These are phyloP conservation scores for Collichthys lucidus DNA, from an alignment of 2,113 vertebrate genomes.

Conservation along the genomic window DNA sequence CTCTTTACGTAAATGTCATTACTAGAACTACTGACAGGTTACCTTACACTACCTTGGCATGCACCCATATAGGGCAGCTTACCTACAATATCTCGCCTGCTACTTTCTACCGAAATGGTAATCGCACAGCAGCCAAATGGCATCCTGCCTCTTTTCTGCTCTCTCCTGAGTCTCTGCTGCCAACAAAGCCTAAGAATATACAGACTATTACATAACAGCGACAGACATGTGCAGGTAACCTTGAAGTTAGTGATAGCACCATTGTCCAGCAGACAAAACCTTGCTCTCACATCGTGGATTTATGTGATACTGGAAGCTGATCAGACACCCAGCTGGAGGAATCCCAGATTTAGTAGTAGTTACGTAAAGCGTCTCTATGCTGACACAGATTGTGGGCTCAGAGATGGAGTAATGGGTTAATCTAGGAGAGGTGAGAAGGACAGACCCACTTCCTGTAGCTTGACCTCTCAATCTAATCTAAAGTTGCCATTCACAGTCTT, in stretches of 20 bases:
- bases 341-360: slow-evolving; percentile 54
- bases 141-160: slow-evolving; percentile 9
- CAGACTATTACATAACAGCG: neutral
- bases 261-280: neutral
- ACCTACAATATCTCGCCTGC: slow-evolving; percentile 25
- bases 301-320: slow-evolving; percentile 29
- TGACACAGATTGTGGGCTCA: slow-evolving; percentile 44
- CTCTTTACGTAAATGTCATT: slow-evolving; percentile 38
- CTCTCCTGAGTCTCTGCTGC: slow-evolving; percentile 15
- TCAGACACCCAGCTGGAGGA: slow-evolving; percentile 35
- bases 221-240: slow-evolving; percentile 9
- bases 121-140: slow-evolving; percentile 35
- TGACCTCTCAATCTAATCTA: slow-evolving; percentile 31
- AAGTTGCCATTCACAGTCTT: slow-evolving; percentile 7
- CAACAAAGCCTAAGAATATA: slow-evolving; percentile 16
- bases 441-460: slow-evolving; percentile 53
- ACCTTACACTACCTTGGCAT: slow-evolving; percentile 14
- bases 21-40: slow-evolving; percentile 2
- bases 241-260: neutral
- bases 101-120: slow-evolving; percentile 23
- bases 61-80: neutral
- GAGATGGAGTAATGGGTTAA: slow-evolving; percentile 56
- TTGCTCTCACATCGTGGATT: slow-evolving; percentile 37
- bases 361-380: slow-evolving; percentile 54
- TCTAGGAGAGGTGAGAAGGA: slow-evolving; percentile 42